Conservation (phyloP, 2,888 invertebrate genomes). For the Pasiphila rectangulata region DNA sequence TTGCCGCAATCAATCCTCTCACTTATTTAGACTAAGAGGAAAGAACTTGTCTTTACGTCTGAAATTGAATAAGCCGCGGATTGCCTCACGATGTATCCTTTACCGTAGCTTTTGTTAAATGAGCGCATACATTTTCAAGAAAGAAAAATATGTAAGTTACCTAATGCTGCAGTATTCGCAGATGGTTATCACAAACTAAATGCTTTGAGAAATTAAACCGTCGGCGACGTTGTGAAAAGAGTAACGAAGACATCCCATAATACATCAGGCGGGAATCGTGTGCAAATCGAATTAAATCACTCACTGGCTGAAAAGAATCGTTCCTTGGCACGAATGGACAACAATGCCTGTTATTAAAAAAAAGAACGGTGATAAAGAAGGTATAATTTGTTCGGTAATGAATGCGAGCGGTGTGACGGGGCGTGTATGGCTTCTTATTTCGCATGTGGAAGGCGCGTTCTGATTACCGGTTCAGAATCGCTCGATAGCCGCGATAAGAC, state of each 20-base stretch:
- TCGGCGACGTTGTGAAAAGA: conserved; percentile 40
- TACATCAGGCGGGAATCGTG: conserved; percentile 59
- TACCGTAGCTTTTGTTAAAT: too few relatives aligned
- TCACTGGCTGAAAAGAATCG: conserved; percentile 74
- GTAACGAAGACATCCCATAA: conserved; percentile 58
- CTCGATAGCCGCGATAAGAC: conserved; percentile 62
- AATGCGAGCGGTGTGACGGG: conserved; percentile 70
- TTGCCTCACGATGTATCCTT: too few relatives aligned
- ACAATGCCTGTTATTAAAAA: conserved; percentile 77
- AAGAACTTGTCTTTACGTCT: too few relatives aligned
- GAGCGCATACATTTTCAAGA: too few relatives aligned
- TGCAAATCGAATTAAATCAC: conserved; percentile 73
- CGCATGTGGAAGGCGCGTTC: conserved; percentile 63
- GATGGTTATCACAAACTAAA: conserved; percentile 3
- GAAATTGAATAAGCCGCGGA: too few relatives aligned
- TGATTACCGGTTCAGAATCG: conserved; percentile 58
- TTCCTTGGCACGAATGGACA: conserved; percentile 74
- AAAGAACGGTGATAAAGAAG: conserved; percentile 73
- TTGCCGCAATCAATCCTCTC: too few relatives aligned
- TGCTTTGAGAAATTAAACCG: conserved; percentile 42
- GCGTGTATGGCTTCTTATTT: conserved; percentile 71
- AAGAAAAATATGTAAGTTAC: too few relatives aligned
- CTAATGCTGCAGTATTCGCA: neutral
- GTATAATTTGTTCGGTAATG: conserved; percentile 73
- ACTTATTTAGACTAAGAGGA: too few relatives aligned